Evolutionary conservation across 2,888 invertebrate species (phyloP), one percentile per base, ranked within the genome.

Genomic region (Anticlea derivata): DNA sequence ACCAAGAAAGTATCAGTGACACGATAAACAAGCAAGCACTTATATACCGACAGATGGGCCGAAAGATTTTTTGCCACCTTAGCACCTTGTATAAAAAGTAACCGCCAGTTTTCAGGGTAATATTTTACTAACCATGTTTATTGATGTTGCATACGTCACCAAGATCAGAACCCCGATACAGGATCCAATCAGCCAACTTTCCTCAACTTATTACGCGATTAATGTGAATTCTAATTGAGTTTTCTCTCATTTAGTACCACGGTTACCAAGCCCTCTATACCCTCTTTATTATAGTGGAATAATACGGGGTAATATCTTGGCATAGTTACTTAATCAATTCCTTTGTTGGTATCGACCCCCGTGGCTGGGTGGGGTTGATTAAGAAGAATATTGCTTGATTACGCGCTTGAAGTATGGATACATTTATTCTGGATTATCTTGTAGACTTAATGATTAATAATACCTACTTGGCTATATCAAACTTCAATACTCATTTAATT

Each of bases 311-410:
- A 89, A 89, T 90, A 89, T 89, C 82, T 81, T 75, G 80, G 86
- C 83, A 84, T 87, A 88, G 88, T 89, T 89, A 87, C 86, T 88
- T 89, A 90, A 89, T 90, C 89, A 90, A 89, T 90, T 89, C 89
- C 83, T 86, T 90, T 90, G 89, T 88, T 86, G 87, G 85, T 83
- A 84, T 80, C 88, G 85, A 83, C 88, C 88, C 86, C 85, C 80
- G 75, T 72, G 70, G 76, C 29, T 81, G 86, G 89, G 88, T 81
- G 86, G 87, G 89, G 87, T 83, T 90, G 90, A 90, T 90, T 89
- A 89, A 84, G 86, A 88, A 86, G 88, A 87, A 87, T 90, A 90
- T 90, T 90, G 83, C 87, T 88, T 90, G 89, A 89, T 90, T 90
- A 89, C 84, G 73, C 75, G 76, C 78, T 83, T 85, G 73, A 87